Base-by-base conservation (phyloP, 1,140 invertebrate species). In the Augochlora pura region DNA sequence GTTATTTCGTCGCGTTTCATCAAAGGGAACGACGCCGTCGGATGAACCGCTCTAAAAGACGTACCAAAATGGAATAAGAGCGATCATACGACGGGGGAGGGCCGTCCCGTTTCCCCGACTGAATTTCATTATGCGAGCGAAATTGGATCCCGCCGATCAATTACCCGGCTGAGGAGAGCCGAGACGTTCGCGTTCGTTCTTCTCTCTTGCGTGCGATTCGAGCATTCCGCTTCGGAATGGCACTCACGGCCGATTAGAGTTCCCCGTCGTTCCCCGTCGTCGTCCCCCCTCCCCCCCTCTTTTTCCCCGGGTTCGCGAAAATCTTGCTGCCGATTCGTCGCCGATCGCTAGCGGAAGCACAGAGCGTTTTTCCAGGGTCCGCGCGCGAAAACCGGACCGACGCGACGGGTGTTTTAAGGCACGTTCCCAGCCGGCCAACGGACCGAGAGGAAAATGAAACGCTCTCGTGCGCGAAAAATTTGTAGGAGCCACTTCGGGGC, bases 131-230 rank as follows among this genome's bases (percentile, higher is more conserved):
- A 88, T 81, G 68, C 54, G 57, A 57, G 59, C 78, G 86, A 87
- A 87, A 88, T 87, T 88, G 86, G 77, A 87, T 85, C 77, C 54
- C 80, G 64, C 65, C 81, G 86, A 88, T 88, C 86, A 87, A 88
- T 88, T 88, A 88, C 81, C 66, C 78, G 75, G 71, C 81, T 76
- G 71, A 46, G 59, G 69, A 65, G 68, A 67, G 21, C 12, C 25
- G 6, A 46, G 32, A 59, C 46, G 23, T 57, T 72, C 60, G 49
- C 46, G 23, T 57, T 72, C 60, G 49, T 78, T n/a, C 54, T n/a
- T 21, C 49, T 21, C 49, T 52, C 18, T 52, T 21, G 49, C 49
- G 16, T 46, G 42, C 10, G 42, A 46, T 46, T 46, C 42, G 42
- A 46, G 42, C 42, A 46, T 46, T 25, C 23, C 23, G 23, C 10